A percentile compares a stretch with the other conserved stretches of the same genome.
Conservation (phyloP, 2,113 vertebrate species). For the Malurus elegans region DNA sequence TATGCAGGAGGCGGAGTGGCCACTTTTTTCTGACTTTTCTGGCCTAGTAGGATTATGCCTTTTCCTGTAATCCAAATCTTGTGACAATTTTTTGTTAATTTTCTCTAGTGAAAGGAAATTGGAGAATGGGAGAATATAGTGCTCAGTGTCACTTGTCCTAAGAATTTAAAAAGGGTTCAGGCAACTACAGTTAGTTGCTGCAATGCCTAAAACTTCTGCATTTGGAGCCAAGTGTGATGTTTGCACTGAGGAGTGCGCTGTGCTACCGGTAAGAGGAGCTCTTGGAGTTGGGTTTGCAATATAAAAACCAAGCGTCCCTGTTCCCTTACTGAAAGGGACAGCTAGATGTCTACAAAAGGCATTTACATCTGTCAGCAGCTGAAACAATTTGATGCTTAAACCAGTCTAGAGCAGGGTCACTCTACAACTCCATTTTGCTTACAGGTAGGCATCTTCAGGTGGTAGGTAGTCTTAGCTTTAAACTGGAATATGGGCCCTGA, state of each 20-base stretch:
- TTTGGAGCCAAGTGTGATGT: not conserved
- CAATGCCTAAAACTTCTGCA: not conserved
- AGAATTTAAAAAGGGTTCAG: not conserved
- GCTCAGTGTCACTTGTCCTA: not conserved
- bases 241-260: not conserved
- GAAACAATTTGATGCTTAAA: not conserved
- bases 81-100: not conserved
- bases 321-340: not conserved
- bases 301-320: not conserved
- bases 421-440: not conserved
- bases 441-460: not conserved
- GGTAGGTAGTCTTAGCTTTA: not conserved
- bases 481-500: not conserved
- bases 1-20: not conserved
- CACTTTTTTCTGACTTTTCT: not conserved
- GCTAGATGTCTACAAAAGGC: not conserved
- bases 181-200: not conserved
- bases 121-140: not conserved
- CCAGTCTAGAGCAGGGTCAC: not conserved
- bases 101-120: not conserved
- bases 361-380: not conserved
- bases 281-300: not conserved
- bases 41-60: not conserved
- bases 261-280: not conserved
- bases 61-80: not conserved